These are phyloP conservation scores for Drosophila azteca DNA, from an alignment of 1,140 invertebrate species.

Conservation along the genomic window DNA sequence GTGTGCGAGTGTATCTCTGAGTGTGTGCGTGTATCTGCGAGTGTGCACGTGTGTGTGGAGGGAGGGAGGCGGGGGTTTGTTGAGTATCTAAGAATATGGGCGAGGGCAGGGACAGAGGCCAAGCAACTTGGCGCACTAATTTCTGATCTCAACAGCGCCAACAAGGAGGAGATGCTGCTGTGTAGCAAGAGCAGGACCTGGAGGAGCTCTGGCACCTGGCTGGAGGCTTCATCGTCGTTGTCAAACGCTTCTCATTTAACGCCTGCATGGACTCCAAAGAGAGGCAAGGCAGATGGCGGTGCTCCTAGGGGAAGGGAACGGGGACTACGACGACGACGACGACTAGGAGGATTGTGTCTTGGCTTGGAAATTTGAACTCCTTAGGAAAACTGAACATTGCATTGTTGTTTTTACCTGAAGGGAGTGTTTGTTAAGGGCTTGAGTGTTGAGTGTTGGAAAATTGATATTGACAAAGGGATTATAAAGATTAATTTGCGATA, in stretches of 20 bases:
- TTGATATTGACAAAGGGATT: slow-evolving; percentile 37
- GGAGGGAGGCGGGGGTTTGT: slow-evolving; percentile 7
- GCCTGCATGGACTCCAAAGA: slow-evolving; percentile 58
- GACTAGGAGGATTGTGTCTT: slow-evolving; percentile 6
- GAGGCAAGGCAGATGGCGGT: slow-evolving; percentile 9
- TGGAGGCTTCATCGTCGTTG: slow-evolving; percentile 32
- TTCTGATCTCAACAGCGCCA: slow-evolving; percentile 62
- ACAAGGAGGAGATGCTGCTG: slow-evolving; percentile 4
- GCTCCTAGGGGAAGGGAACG: background rate
- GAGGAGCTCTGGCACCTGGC: background rate
- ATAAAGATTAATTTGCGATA: slow-evolving; percentile 29
- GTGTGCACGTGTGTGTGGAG: slow-evolving; percentile 1
- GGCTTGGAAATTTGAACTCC: slow-evolving; percentile 24
- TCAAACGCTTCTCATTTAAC: slow-evolving; percentile 77
- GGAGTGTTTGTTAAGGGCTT: slow-evolving; percentile 28
- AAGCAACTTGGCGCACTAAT: slow-evolving; percentile 71
- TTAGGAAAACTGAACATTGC: slow-evolving; percentile 34
- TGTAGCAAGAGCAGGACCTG: background rate
- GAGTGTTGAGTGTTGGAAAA: slow-evolving; percentile 19
- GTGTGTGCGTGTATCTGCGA: background rate
- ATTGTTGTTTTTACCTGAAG: slow-evolving; percentile 30
- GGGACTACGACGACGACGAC: too few species aligned
- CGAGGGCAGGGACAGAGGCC: slow-evolving; percentile 24
- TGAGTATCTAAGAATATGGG: slow-evolving; percentile 13
- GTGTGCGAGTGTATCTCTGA: background rate